Conservation (phyloP, 2,888 invertebrate species). For the Orthonevra nobilis region DNA sequence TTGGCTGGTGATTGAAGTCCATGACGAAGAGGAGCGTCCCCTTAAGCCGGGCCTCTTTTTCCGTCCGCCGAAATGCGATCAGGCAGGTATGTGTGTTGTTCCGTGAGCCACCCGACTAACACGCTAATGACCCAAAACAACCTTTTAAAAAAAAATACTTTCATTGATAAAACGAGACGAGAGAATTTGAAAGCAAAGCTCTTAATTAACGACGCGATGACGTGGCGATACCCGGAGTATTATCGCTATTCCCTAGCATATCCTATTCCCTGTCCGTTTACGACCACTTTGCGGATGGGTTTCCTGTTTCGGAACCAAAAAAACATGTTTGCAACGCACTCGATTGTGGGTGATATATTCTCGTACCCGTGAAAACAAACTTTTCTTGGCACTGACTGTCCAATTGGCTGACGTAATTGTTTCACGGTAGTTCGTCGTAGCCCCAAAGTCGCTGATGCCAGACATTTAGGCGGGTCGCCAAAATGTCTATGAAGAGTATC, state of each 20-base stretch:
- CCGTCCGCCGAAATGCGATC: conserved; percentile 79
- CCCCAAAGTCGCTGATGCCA: conserved; percentile 1
- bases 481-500: conserved; percentile 50
- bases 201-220: no score
- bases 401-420: conserved; percentile 57
- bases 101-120: conserved; percentile 74
- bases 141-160: conserved; percentile 13
- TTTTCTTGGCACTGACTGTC: conserved; percentile 1
- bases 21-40: conserved; percentile 79
- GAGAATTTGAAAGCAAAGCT: neutral
- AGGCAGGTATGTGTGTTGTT: conserved; percentile 80
- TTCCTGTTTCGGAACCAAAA: conserved; percentile 15
- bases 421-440: conserved; percentile 14
- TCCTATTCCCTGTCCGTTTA: neutral
- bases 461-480: conserved; percentile 49
- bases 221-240: neutral
- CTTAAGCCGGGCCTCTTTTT: conserved; percentile 78
- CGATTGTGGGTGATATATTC: conserved; percentile 1
- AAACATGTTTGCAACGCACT: conserved; percentile 4
- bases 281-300: conserved; percentile 2
- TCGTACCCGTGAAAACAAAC: neutral
- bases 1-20: conserved; percentile 78
- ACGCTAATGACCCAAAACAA: conserved; percentile 59
- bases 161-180: conserved; percentile 10
- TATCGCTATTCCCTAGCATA: neutral